These are phyloP conservation scores for Thinocorus orbignyianus DNA, from an alignment of 2,113 vertebrate species.

Conservation along the genomic window DNA sequence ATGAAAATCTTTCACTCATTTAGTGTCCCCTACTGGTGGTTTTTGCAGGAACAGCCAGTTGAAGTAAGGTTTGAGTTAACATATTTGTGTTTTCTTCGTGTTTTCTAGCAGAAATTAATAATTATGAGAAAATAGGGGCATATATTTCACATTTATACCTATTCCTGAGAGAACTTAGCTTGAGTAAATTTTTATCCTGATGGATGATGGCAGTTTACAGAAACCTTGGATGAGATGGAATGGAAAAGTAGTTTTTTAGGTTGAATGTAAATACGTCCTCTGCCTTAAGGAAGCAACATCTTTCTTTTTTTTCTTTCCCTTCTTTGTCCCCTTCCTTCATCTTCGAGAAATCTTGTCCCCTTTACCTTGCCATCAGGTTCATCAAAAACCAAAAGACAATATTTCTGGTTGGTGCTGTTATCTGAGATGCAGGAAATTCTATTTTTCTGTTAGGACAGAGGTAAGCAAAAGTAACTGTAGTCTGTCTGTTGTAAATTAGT, in stretches of 20 bases:
- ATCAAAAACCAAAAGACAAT: neutral
- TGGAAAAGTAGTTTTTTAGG: neutral
- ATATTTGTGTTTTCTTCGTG: neutral
- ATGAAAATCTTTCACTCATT: neutral
- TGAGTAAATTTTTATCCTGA: neutral
- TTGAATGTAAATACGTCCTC: neutral
- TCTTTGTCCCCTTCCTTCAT: too few species aligned
- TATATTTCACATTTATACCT: neutral
- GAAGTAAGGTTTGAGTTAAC: neutral
- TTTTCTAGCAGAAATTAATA: neutral
- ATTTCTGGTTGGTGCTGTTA: conserved; percentile 1
- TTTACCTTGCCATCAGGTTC: neutral
- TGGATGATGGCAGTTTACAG: neutral
- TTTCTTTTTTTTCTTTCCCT: neutral
- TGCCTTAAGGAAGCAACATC: neutral
- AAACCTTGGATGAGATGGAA: neutral
- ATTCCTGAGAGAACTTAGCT: neutral
- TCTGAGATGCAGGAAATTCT: neutral
- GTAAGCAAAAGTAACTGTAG: neutral
- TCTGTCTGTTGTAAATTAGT: conserved; percentile 7
- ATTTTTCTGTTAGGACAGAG: neutral
- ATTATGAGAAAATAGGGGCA: neutral
- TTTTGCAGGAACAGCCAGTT: neutral
- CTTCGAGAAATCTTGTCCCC: neutral
- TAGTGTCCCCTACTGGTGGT: neutral